Evolutionary conservation across 2,797 vertebrate genomes (phyloP).

Genomic region (Nothura maculosa): DNA sequence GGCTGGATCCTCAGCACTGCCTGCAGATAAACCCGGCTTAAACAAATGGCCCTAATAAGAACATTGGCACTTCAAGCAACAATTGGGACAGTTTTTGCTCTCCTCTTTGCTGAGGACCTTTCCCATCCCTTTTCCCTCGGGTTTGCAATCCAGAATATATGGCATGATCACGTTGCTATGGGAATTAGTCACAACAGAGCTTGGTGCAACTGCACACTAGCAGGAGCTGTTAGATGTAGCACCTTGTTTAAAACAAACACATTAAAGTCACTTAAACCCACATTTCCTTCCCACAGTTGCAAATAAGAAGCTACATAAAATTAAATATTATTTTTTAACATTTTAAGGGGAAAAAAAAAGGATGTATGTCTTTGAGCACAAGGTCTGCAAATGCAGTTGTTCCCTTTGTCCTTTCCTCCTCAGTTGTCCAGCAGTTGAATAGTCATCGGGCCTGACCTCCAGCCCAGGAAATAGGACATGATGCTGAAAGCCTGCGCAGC

Average conservation of each 20-base stretch:
- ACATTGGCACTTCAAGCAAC: conserved; percentile 29
- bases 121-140: background rate
- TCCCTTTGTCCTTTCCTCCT: background rate
- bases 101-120: background rate
- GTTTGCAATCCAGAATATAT: background rate
- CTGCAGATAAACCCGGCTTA: conserved; percentile 61
- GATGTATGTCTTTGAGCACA: background rate
- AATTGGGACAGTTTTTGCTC: conserved; percentile 34
- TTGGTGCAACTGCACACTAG: background rate
- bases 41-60: conserved; percentile 56
- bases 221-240: background rate
- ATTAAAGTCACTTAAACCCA: background rate
- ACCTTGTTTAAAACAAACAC: conserved; percentile 6
- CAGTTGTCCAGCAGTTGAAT: background rate
- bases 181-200: conserved; percentile 6
- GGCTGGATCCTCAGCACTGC: conserved; percentile 42
- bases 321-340: background rate
- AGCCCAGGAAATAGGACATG: background rate
- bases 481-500: background rate
- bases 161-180: background rate
- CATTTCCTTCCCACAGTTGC: background rate
- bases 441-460: background rate
- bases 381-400: background rate
- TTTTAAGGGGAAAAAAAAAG: background rate
- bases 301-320: background rate